Evolutionary conservation across 2,888 invertebrate genomes (phyloP), one percentile per base, ranked within the genome.

Genomic region (Drosophila neotestacea): DNA sequence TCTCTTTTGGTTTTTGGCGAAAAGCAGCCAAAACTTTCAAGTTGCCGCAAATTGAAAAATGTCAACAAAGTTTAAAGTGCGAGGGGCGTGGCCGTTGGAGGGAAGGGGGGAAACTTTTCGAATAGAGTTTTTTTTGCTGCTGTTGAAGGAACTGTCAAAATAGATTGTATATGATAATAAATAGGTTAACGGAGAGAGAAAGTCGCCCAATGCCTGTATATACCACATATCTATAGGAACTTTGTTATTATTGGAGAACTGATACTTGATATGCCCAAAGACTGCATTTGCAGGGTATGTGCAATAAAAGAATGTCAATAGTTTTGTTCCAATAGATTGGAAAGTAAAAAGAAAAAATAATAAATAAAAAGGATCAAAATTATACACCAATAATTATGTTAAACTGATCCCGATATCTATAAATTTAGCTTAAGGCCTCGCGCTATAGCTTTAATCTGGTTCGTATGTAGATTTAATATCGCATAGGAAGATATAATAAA

Each of bases 11-110:
- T 41, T 46, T 50, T 66, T 34, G 32, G 13, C 36, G 36, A 42
- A 47, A 27, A 46, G 39, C 36, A 58, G 34, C 67, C 64, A 82
- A 82, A 85, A 82, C 75, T 77, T 83, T 82, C 70, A 56, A 67
- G 54, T 73, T 73, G 41, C 50, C 64, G 51, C 58, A 74, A 73
- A 77, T 77, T 77, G 75, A 76, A 77, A 77, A 68, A 68, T 68
- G 67, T 77, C 77, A 77, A 77, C 77, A 77, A 77, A 77, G 69
- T 76, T 72, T 62, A 68, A 64, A 72, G 64, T 67, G 56, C 48
- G 60, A 11, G 47, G 22, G 48, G 41, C 27, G 52, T 11, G 32
- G 22, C 27, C 7, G 36, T 2, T 6, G 38, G 6, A 9, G 16
- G 42, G 22, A 4, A 34, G 10, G 38, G 11, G 3, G 7, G 0